Evolutionary conservation across 2,888 invertebrate genomes (phyloP), one percentile per base, ranked within the genome.

Genomic region (Subacronicta megacephala): DNA sequence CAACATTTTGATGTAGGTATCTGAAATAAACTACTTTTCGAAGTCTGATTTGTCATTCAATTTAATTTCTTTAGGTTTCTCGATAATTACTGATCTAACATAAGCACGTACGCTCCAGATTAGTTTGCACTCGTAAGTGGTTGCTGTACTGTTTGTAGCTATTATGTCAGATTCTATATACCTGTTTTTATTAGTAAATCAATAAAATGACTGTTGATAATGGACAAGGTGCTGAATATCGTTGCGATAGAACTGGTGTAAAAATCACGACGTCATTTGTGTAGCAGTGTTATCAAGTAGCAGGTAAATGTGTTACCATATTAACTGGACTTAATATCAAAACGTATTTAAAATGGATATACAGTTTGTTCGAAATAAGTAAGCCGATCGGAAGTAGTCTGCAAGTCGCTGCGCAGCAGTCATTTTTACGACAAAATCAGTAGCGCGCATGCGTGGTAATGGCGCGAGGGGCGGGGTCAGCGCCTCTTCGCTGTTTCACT

Each of bases 281-380:
- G 1, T n/a, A 3, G 2, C 26, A 10, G 9, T 26, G 10, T 26
- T 10, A 26, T 26, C 2, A 26, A 26, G 10, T 10, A 10, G 9
- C 26, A 10, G 1, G 26, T 10, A 26, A 7, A 23, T 23, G 7
- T 20, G 20, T 31, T 17, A 33, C 23, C 5, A 26, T 2, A 23
- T 26, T 33, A 26, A 41, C 37, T 17, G 26, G 9, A 44, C 33
- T 41, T 44, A 45, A 42, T n/a, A n/a, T n/a, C n/a, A n/a, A n/a
- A n/a, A n/a, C n/a, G n/a, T n/a, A n/a, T n/a, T n/a, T n/a, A n/a
- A n/a, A n/a, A n/a, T n/a, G n/a, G n/a, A n/a, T n/a, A n/a, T n/a
- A n/a, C n/a, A n/a, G n/a, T n/a, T n/a, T n/a, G n/a, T n/a, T n/a
- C n/a, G n/a, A n/a, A n/a, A n/a, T n/a, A n/a, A n/a, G n/a, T n/a